Conservation (phyloP, 2,113 vertebrate genomes). For the Pomatostomus ruficeps region DNA sequence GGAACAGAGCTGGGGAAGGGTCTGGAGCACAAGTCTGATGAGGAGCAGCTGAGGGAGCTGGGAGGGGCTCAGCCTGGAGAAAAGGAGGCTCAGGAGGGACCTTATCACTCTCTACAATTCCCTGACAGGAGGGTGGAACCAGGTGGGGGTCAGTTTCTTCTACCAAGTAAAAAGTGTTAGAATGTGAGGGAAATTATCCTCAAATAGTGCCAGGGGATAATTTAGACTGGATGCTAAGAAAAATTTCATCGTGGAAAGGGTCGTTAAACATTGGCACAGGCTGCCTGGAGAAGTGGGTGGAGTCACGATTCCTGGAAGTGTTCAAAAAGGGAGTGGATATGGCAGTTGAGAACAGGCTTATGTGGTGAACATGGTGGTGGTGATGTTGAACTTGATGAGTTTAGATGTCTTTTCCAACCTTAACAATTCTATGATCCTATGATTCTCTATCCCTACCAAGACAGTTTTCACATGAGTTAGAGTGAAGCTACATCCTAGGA, state of each 20-base stretch:
- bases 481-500: not conserved
- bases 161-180: not conserved
- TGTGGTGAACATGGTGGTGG: not conserved
- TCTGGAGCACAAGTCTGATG: not conserved
- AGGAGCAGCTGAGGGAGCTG: not conserved
- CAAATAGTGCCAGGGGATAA: no score
- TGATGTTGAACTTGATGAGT: not conserved
- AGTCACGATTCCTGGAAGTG: not conserved
- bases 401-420: not conserved
- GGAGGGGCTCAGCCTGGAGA: fast-evolving
- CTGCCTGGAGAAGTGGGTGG: not conserved
- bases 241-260: not conserved
- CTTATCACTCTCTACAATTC: no score
- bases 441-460: not conserved
- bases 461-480: not conserved
- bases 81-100: not conserved
- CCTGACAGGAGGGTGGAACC: not conserved
- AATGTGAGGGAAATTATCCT: not conserved
- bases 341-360: not conserved
- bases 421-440: no score
- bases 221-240: not conserved
- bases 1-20: fast-evolving
- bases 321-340: not conserved
- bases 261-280: not conserved
- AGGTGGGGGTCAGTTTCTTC: not conserved